phyloP scores from a whole-genome alignment of 2,888 invertebrate genomes.

The Anarsia innoxiella region DNA sequence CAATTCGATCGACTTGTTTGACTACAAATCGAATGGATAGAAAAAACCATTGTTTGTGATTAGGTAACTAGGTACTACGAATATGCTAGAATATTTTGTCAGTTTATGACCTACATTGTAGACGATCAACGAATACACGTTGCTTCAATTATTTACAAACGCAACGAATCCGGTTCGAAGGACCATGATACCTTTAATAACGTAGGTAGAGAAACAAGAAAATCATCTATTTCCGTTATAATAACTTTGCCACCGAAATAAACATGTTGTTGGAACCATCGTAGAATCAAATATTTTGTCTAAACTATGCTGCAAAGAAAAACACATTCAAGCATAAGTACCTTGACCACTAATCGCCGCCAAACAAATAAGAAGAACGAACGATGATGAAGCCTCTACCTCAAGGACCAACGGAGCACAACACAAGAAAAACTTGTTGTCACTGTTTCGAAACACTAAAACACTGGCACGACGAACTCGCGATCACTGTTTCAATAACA shows the following conservation, averaged over 20 bases:
- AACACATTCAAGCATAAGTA: too few species aligned
- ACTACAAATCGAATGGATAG: conserved; percentile 1
- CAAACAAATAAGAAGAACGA: conserved; percentile 41
- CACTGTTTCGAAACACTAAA: conserved; percentile 59
- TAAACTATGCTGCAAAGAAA: too few species aligned
- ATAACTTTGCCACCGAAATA: too few species aligned
- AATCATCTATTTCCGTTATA: too few species aligned
- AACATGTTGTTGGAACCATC: too few species aligned
- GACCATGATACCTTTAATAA: too few species aligned
- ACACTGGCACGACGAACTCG: conserved; percentile 26
- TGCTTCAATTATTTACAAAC: conserved; percentile 1
- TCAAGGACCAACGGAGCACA: conserved; percentile 60
- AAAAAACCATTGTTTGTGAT: conserved; percentile 6
- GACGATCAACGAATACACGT: not conserved
- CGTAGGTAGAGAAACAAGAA: too few species aligned
- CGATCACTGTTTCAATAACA: conserved; percentile 21
- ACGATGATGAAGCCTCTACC: conserved; percentile 59
- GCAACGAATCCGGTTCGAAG: conserved; percentile 1
- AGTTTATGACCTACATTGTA: conserved; percentile 9
- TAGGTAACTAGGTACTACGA: conserved; percentile 3
- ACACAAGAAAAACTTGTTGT: conserved; percentile 62
- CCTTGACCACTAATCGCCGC: conserved; percentile 49
- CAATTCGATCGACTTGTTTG: conserved; percentile 1
- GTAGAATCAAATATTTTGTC: too few species aligned
- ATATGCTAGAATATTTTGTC: conserved; percentile 5